Evolutionary conservation across 2,797 vertebrate genomes (phyloP), one percentile per base, ranked within the genome.

Genomic region (Uromys caudimaculatus): DNA sequence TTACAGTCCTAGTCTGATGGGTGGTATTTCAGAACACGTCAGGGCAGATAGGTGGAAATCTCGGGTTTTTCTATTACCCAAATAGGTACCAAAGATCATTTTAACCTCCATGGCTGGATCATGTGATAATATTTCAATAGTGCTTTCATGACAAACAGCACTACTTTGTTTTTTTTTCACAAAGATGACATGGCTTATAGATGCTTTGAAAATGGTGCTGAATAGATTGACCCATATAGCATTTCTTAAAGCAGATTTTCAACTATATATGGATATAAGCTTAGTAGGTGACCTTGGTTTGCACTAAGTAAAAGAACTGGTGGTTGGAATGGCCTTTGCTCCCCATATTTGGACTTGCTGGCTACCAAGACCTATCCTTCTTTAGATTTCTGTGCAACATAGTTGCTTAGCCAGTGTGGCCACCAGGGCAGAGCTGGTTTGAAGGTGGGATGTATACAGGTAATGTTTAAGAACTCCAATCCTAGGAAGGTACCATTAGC

Each of bases 131-230:
- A 71, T 75, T 88, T 73, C 84, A 86, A 24, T 85, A 81, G 17
- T 84, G 4, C 73, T 93, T 94, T 87, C 38, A 73, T 69, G 23
- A 47, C 84, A 92, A 41, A 47, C 19, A 52, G 14, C 6, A 47
- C 32, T 87, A 82, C 67, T 92, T 93, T 77, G 69, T 38, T 89
- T 91, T 90, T 78, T 77, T 41, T 89, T 85, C 89, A 62, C 16
- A 87, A 67, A 81, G 17, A 58, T 83, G 38, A 24, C 17, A 44
- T 23, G 24, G 32, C 71, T 81, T 88, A 64, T 91, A 52, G 88
- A 93, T 41, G 83, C 23, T 78, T 78, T 93, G 13, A 95, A 91
- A 81, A 82, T 3, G 23, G 9, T 8, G 7, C 24, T 73, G 1
- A 71, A 90, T 32, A 14, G 41, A 86, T 91, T 76, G 62, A 67